Evolutionary conservation across 2,888 invertebrate genomes (phyloP).

Genomic region (Magallana nippona): DNA sequence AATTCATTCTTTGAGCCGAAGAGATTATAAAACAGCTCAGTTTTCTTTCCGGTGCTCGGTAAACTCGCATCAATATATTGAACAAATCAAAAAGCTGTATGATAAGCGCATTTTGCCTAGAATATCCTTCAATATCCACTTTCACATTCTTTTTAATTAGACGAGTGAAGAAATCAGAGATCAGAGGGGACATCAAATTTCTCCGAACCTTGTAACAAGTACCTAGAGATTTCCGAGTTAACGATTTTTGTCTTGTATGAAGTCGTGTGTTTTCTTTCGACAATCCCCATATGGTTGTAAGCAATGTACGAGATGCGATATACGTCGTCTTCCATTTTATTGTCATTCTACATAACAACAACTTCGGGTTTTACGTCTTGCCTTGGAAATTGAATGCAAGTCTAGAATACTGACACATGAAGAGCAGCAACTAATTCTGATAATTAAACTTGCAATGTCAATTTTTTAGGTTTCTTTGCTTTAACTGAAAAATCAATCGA

Average conservation of each 20-base stretch:
- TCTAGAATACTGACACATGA: too few relatives aligned
- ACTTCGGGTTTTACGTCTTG: too few relatives aligned
- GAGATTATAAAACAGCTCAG: neutral
- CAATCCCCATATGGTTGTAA: neutral
- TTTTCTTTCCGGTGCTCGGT: neutral
- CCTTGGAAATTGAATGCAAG: too few relatives aligned
- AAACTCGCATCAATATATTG: neutral
- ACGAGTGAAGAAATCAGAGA: neutral
- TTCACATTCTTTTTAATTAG: constrained; percentile 15
- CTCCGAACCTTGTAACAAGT: neutral
- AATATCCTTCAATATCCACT: neutral
- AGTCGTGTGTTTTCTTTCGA: neutral
- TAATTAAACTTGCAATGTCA: too few relatives aligned
- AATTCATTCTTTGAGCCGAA: too few relatives aligned
- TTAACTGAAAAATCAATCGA: too few relatives aligned
- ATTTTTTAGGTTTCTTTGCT: too few relatives aligned
- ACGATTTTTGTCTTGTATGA: neutral
- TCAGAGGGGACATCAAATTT: neutral
- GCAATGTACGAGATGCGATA: neutral
- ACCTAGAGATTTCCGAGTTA: neutral
- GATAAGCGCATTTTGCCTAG: neutral
- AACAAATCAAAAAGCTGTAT: neutral
- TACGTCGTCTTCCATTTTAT: too few relatives aligned
- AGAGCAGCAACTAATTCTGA: too few relatives aligned
- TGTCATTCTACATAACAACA: too few relatives aligned